Evolutionary conservation across 2,797 vertebrate species (phyloP).

Genomic region (Molossus molossus): DNA sequence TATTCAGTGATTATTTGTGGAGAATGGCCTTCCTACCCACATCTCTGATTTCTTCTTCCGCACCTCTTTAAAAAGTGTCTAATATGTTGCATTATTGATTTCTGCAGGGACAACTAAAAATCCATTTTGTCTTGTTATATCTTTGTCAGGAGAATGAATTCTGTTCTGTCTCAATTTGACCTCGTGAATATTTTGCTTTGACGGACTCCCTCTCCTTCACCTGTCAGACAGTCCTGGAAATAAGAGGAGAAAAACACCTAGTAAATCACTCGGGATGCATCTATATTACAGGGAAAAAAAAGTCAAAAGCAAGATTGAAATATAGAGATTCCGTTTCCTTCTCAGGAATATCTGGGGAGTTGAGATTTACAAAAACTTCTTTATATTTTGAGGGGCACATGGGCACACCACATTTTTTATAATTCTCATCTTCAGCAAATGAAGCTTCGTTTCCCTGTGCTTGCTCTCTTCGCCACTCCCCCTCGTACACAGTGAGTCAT

Average conservation of each 20-base stretch:
- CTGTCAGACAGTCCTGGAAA: slow-evolving; percentile 70
- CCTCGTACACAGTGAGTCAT: neutral
- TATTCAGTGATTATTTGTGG: neutral
- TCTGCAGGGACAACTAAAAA: slow-evolving; percentile 68
- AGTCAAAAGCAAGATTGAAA: slow-evolving; percentile 64
- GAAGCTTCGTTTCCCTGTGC: neutral
- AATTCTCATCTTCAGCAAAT: neutral
- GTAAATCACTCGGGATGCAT: slow-evolving; percentile 66
- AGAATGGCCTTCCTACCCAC: neutral
- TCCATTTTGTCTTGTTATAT: slow-evolving; percentile 73
- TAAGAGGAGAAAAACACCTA: slow-evolving; percentile 66
- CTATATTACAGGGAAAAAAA: slow-evolving; percentile 70
- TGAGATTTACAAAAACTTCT: neutral
- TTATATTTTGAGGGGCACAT: neutral
- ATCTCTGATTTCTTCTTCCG: slow-evolving; percentile 49
- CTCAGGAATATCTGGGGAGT: neutral
- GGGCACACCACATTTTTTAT: neutral
- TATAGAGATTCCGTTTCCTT: slow-evolving; percentile 16
- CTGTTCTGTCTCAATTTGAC: slow-evolving; percentile 70
- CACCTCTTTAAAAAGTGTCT: slow-evolving; percentile 44
- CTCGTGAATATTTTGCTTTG: slow-evolving; percentile 71
- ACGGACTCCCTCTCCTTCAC: slow-evolving; percentile 72
- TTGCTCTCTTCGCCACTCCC: neutral
- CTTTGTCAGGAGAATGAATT: slow-evolving; percentile 79
- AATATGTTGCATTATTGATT: slow-evolving; percentile 42